Evolutionary conservation across 37 sponge, comb jelly and placozoan species (phyloP), one percentile per base, ranked within the genome.

Genomic region (Geodia barretti): DNA sequence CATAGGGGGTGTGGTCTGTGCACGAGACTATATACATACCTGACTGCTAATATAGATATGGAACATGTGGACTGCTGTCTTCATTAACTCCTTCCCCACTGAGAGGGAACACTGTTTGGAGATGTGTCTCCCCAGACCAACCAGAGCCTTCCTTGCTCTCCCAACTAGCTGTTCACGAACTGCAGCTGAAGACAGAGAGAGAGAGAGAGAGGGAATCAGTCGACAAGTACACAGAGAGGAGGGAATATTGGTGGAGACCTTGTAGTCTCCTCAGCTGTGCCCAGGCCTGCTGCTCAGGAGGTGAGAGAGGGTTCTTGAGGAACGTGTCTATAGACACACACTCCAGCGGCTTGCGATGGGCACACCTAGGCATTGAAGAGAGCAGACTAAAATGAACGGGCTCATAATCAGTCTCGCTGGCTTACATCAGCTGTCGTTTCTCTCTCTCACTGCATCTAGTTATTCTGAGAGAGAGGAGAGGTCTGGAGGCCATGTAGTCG

Each of bases 111-210:
- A 41, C 34, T 41, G 58, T 26, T 7, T 5, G 25, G 47, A 42
- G 36, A 26, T 28, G 34, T 41, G 79, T 14, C 78, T 64, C 4
- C 93, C 78, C 36, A 96, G 74, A 21, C 89, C 92, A 34, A 62
- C 68, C 68, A 91, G 90, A 81, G 94, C 87, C 60, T 71, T 79
- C 74, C 82, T 90, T 21, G 98, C 93, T 39, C 95, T 90, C 67
- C 96, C 95, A 8, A 38, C 62, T 62, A 82, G 73, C 17, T 63
- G 60, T 75, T 93, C 95, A 25, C 95, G 42, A 62, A 95, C 25
- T 74, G 88, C 83, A 14, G 95, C 97, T 77, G 60, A 19, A 79
- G 41, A 5, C 2, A 72, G 72, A 23, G 3, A 36, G 40, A 20
- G 43, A n/a, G 35, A 41, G 8, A 39, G n/a, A 8, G 72, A 71